These are phyloP conservation scores for Ericerus pela DNA, from an alignment of 1,140 invertebrate species.

Conservation along the genomic window DNA sequence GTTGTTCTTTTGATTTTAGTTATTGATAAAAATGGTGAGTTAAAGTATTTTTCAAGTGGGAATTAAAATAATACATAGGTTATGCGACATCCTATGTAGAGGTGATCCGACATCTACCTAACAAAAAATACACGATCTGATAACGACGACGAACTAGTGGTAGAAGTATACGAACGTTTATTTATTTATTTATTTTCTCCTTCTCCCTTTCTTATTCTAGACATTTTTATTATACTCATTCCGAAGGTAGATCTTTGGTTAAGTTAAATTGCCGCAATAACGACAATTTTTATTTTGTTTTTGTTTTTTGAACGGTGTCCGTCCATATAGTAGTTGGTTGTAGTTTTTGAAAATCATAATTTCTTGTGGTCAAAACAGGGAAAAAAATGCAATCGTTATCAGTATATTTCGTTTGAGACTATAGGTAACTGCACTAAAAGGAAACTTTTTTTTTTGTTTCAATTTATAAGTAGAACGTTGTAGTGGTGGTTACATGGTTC, in stretches of 20 bases:
- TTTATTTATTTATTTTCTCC: neutral
- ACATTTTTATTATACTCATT: conserved; percentile 12
- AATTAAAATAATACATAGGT: conserved; percentile 9
- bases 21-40: neutral
- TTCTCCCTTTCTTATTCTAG: neutral
- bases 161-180: conserved; percentile 7
- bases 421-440: too few species aligned
- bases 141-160: conserved; percentile 6
- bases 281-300: too few species aligned
- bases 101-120: neutral
- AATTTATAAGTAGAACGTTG: too few species aligned
- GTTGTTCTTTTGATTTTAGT: neutral
- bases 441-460: too few species aligned
- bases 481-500: too few species aligned
- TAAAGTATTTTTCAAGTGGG: conserved; percentile 1
- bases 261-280: too few species aligned
- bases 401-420: too few species aligned
- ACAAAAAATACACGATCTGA: conserved; percentile 7
- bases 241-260: conserved; percentile 1
- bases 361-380: too few species aligned
- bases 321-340: too few species aligned
- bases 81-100: neutral
- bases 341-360: too few species aligned
- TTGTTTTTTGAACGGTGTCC: too few species aligned
- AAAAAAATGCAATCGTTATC: too few species aligned